phyloP scores from a whole-genome alignment of 2,888 invertebrate genomes.

The Drosophila subsilvestris region DNA sequence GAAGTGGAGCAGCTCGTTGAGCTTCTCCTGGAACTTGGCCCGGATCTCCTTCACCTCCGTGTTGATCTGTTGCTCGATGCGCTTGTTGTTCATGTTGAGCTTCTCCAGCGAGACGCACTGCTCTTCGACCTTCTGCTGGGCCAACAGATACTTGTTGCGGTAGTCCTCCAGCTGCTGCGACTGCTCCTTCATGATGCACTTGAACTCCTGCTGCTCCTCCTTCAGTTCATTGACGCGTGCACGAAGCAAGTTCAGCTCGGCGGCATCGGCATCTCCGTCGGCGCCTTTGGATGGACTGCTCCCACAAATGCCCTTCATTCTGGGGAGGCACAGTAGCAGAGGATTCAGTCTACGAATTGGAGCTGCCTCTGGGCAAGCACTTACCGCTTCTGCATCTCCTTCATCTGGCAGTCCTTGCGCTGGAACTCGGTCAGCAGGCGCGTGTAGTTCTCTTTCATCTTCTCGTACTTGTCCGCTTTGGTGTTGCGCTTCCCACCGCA shows the following conservation, averaged over 20 bases:
- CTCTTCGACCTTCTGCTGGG: conserved; percentile 83
- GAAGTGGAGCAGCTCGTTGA: conserved; percentile 81
- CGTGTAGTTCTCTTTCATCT: conserved; percentile 81
- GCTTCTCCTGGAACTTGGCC: conserved; percentile 82
- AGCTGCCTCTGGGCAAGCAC: not conserved
- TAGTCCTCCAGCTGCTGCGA: conserved; percentile 83
- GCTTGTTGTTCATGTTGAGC: conserved; percentile 82
- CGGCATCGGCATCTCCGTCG: conserved; percentile 66
- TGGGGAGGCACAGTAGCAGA: conserved; percentile 15
- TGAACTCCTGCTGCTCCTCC: conserved; percentile 83
- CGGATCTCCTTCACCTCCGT: conserved; percentile 83
- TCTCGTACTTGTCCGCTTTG: conserved; percentile 74
- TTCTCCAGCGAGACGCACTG: conserved; percentile 81
- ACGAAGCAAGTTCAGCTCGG: conserved; percentile 76
- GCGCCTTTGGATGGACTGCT: conserved; percentile 43
- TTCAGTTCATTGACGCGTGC: conserved; percentile 79
- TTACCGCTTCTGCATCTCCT: conserved; percentile 77
- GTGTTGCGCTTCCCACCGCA: conserved; percentile 69
- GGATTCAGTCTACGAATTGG: no score
- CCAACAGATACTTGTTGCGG: conserved; percentile 82
- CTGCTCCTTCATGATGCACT: conserved; percentile 83
- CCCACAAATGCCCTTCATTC: conserved; percentile 73
- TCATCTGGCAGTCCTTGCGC: conserved; percentile 81
- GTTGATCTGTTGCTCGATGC: conserved; percentile 83
- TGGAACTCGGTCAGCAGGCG: conserved; percentile 77